Conservation (phyloP, 2,113 vertebrate species). For the Lepus timidus region DNA sequence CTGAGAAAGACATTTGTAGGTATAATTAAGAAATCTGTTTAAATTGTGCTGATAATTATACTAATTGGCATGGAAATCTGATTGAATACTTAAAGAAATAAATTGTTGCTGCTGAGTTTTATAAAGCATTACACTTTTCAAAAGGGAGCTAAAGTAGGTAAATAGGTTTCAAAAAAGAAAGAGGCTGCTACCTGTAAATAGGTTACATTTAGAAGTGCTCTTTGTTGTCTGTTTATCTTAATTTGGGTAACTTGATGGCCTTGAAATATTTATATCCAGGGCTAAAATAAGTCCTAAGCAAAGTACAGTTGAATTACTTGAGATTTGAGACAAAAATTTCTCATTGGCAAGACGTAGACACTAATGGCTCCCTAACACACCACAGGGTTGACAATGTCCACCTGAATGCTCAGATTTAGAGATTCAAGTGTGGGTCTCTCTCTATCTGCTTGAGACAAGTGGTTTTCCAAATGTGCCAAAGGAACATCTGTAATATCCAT, state of each 20-base stretch:
- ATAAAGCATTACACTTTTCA: constrained; percentile 57
- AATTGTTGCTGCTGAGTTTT: constrained; percentile 40
- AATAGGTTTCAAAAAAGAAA: constrained; percentile 75
- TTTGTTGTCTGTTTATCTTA: constrained; percentile 64
- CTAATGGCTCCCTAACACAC: background rate
- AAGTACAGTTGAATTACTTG: constrained; percentile 46
- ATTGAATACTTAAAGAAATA: constrained; percentile 50
- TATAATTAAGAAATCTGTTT: constrained; percentile 70
- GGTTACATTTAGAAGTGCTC: constrained; percentile 52
- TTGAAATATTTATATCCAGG: constrained; percentile 57
- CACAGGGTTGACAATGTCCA: background rate
- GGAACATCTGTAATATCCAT: background rate
- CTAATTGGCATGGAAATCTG: constrained; percentile 45
- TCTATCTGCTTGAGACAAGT: background rate
- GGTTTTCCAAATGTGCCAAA: constrained; percentile 23
- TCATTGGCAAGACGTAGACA: background rate
- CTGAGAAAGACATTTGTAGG: constrained; percentile 60
- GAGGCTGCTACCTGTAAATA: constrained; percentile 57
- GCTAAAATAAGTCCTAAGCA: constrained; percentile 59
- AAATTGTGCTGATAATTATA: constrained; percentile 66
- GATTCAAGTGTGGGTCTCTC: background rate
- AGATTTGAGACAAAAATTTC: constrained; percentile 8
- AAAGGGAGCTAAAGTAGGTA: constrained; percentile 63
- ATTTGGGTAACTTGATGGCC: constrained; percentile 52
- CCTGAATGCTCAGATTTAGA: background rate